Percentiles rank a stretch among this genome's conserved stretches.
Conservation (phyloP, 2,888 invertebrate species). For the Epirrita christyi region DNA sequence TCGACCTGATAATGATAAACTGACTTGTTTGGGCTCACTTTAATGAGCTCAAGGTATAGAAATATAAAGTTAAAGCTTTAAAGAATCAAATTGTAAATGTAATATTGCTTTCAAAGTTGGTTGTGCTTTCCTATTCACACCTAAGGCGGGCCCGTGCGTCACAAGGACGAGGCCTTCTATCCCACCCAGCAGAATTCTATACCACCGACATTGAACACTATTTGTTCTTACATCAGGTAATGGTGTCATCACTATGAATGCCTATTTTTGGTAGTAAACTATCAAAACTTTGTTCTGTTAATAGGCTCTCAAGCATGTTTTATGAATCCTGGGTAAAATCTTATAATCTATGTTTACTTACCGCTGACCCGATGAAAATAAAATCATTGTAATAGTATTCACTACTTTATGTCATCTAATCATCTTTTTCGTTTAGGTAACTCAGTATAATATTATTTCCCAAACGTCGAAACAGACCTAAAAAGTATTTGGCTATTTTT, state of each 20-base stretch:
- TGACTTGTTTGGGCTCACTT: too few relatives aligned
- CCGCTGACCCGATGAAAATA: too few relatives aligned
- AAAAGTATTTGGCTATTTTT: not conserved
- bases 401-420: too few relatives aligned
- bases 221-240: conserved; percentile 56
- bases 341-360: too few relatives aligned
- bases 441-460: not conserved
- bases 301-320: conserved; percentile 5
- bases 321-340: not conserved
- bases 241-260: conserved; percentile 49
- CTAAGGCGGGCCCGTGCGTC: conserved; percentile 69
- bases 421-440: not conserved
- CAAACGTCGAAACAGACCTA: not conserved
- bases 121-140: conserved; percentile 37
- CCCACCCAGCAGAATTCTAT: conserved; percentile 17
- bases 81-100: not conserved
- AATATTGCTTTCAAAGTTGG: conserved; percentile 22
- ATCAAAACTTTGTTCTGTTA: conserved; percentile 2
- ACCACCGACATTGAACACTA: conserved; percentile 47
- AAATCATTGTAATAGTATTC: too few relatives aligned
- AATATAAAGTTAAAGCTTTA: not conserved
- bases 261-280: conserved; percentile 28
- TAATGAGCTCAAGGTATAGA: too few relatives aligned
- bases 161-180: conserved; percentile 61
- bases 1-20: too few relatives aligned